phyloP scores from a whole-genome alignment of 2,888 invertebrate species.

The Cepaea hortensis region DNA sequence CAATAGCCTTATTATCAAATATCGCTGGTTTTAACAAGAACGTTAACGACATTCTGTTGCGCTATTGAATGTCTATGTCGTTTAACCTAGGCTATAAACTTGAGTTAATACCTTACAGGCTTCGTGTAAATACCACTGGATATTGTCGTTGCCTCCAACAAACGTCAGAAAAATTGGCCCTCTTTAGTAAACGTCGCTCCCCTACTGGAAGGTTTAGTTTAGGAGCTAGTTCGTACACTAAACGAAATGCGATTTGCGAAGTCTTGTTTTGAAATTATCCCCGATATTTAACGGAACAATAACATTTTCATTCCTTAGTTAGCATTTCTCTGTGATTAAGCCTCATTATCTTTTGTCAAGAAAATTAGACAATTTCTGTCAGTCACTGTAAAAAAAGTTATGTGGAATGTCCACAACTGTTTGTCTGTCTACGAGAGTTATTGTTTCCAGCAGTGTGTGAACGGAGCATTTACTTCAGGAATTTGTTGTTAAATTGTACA shows the following conservation, averaged over 20 bases:
- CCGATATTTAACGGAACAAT: neutral
- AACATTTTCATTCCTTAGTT: neutral
- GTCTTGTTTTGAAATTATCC: neutral
- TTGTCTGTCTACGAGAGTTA: too few species aligned
- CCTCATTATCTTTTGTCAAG: too few species aligned
- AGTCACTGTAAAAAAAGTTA: too few species aligned
- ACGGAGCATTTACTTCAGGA: too few species aligned
- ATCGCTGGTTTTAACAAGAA: neutral
- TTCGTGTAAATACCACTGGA: neutral
- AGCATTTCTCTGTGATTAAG: neutral
- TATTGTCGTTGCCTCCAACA: neutral
- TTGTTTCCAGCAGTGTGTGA: too few species aligned
- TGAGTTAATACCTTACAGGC: neutral
- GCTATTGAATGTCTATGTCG: neutral
- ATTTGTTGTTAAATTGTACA: too few species aligned
- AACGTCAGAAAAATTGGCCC: slow-evolving; percentile 3
- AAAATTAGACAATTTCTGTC: too few species aligned
- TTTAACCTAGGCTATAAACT: neutral
- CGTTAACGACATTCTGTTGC: neutral
- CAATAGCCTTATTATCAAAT: too few species aligned
- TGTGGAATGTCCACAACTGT: too few species aligned
- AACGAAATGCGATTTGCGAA: neutral
- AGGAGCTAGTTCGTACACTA: neutral
- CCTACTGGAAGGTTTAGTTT: neutral
- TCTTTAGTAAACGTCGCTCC: neutral